Conservation (phyloP, 1,140 invertebrate species). For the Caenorhabditis brenneri region DNA sequence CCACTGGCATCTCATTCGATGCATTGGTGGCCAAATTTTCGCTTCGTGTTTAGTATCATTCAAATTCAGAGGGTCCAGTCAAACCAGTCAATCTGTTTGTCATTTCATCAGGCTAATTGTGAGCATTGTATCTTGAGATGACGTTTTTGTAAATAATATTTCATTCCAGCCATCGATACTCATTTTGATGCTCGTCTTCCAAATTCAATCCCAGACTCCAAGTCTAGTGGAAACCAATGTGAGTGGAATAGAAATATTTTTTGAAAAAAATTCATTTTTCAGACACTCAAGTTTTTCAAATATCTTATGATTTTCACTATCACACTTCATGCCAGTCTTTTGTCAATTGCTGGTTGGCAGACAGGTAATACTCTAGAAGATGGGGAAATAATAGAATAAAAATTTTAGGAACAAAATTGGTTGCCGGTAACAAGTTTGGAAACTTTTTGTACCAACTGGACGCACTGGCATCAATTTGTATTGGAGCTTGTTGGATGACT, state of each 20-base stretch:
- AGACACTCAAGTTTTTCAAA: conserved; percentile 57
- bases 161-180: conserved; percentile 57
- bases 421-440: conserved; percentile 57
- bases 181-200: conserved; percentile 60
- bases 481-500: conserved; percentile 67
- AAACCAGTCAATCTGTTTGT: conserved; percentile 61
- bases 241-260: neutral
- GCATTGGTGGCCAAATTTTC: conserved; percentile 67
- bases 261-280: conserved; percentile 25
- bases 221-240: conserved; percentile 52
- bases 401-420: conserved; percentile 52
- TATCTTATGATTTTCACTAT: conserved; percentile 56
- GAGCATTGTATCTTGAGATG: neutral
- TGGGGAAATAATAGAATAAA: neutral
- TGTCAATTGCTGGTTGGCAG: conserved; percentile 57
- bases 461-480: conserved; percentile 65
- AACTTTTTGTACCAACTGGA: conserved; percentile 69
- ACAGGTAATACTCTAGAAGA: conserved; percentile 28
- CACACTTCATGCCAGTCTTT: conserved; percentile 53
- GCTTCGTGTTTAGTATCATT: conserved; percentile 61
- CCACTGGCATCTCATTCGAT: conserved; percentile 70
- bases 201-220: conserved; percentile 61
- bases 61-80: conserved; percentile 54
- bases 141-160: neutral
- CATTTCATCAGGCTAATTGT: conserved; percentile 63